Evolutionary conservation across 2,888 invertebrate genomes (phyloP).

Genomic region (Pristionchus exspectatus): DNA sequence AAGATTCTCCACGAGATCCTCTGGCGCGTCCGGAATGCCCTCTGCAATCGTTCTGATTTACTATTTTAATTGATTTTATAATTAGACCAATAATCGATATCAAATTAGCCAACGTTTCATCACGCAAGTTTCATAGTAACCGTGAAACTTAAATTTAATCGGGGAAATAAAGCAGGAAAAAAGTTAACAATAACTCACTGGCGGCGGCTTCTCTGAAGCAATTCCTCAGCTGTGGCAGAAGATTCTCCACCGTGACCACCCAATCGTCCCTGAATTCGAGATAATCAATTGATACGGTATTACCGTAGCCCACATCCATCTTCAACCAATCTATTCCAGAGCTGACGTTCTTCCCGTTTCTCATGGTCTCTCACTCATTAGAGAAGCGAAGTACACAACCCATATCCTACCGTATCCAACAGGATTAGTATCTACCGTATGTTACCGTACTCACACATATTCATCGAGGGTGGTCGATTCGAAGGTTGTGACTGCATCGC

Average conservation of each 20-base stretch:
- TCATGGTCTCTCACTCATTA: neutral
- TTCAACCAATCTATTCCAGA: no score
- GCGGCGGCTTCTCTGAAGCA: constrained; percentile 49
- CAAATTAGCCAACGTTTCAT: neutral
- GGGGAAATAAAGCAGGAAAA: no score
- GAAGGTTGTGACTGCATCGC: constrained; percentile 55
- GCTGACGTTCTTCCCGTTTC: no score
- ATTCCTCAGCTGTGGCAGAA: constrained; percentile 43
- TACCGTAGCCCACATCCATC: neutral
- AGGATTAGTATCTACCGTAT: neutral
- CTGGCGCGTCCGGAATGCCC: constrained; percentile 16
- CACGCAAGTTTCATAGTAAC: neutral
- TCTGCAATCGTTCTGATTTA: neutral
- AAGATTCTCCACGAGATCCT: neutral
- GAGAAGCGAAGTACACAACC: neutral
- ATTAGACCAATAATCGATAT: neutral
- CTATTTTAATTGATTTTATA: neutral
- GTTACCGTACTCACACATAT: constrained; percentile 19
- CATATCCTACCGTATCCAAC: neutral
- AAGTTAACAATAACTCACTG: constrained; percentile 25
- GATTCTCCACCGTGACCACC: constrained; percentile 55
- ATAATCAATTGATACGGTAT: neutral
- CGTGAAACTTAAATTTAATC: neutral
- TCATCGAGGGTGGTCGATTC: constrained; percentile 26
- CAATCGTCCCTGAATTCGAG: constrained; percentile 53